Evolutionary conservation across 2,113 vertebrate species (phyloP).

Genomic region (Semnornis frantzii): DNA sequence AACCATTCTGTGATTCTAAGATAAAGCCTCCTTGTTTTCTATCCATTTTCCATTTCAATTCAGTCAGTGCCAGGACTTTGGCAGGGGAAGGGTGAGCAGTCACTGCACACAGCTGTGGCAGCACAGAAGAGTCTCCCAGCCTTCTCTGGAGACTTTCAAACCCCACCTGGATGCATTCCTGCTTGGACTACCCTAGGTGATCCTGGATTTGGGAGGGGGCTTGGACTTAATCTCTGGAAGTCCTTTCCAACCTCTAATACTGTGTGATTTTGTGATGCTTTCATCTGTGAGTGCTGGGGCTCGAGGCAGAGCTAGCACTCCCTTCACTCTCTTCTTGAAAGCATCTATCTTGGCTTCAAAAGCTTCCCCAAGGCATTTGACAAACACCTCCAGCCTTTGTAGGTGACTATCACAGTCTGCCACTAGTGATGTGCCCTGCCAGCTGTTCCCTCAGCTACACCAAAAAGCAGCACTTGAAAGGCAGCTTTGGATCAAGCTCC

Average conservation of each 20-base stretch:
- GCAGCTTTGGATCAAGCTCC: background rate
- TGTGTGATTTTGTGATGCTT: background rate
- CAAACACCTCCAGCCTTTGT: slow-evolving; percentile 13
- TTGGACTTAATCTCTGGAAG: no score
- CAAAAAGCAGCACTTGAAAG: slow-evolving; percentile 3
- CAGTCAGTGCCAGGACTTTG: background rate
- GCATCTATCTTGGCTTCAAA: slow-evolving; percentile 36
- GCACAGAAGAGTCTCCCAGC: background rate
- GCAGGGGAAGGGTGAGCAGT: background rate
- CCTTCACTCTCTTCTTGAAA: background rate
- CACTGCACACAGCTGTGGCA: background rate
- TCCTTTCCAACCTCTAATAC: no score
- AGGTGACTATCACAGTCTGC: background rate
- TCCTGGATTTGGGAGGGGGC: no score
- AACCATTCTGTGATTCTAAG: no score
- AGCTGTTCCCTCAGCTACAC: background rate
- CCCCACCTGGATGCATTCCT: no score
- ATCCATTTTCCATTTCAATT: background rate
- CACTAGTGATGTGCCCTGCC: background rate
- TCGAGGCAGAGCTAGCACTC: rapidly evolving
- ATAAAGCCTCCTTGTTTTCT: rapidly evolving
- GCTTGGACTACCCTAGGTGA: no score
- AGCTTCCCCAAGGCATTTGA: background rate
- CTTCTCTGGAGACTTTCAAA: no score
- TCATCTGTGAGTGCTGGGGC: background rate